phyloP scores from a whole-genome alignment of 2,888 invertebrate species.

The Tipula lateralis region DNA sequence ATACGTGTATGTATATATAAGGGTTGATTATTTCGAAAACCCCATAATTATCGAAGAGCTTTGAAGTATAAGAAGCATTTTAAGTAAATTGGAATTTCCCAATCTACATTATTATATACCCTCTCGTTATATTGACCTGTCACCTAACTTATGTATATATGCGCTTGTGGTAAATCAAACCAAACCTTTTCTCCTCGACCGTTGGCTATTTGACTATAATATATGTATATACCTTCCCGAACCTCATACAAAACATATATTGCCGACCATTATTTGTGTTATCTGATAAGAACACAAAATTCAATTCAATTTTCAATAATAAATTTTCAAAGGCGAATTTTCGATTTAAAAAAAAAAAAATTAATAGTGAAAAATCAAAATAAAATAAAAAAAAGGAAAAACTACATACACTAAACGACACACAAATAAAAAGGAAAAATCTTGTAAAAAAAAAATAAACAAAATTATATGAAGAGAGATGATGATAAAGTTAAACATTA shows the following conservation, averaged over 20 bases:
- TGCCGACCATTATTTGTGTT: background rate
- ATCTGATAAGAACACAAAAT: background rate
- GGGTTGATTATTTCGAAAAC: background rate
- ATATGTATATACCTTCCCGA: background rate
- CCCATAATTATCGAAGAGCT: background rate
- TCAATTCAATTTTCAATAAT: slow-evolving; percentile 24
- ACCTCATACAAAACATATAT: background rate
- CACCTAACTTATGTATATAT: background rate
- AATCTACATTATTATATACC: background rate
- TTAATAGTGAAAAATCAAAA: slow-evolving; percentile 24
- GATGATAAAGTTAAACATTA: slow-evolving; percentile 24
- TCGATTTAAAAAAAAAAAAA: background rate
- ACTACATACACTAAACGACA: background rate
- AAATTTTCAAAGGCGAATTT: background rate
- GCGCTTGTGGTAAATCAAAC: background rate
- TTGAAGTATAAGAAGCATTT: background rate
- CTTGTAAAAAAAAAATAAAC: background rate
- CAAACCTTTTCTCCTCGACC: background rate
- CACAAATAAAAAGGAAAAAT: background rate
- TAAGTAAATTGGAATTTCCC: background rate
- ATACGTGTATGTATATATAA: background rate
- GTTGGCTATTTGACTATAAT: background rate
- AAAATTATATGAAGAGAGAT: slow-evolving; percentile 1
- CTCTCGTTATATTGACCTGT: background rate
- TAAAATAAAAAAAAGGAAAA: slow-evolving; percentile 5